Percentiles rank a stretch among this genome's conserved stretches.
phyloP scores from a whole-genome alignment of 2,797 vertebrate genomes.

The Sebastes cheni region DNA sequence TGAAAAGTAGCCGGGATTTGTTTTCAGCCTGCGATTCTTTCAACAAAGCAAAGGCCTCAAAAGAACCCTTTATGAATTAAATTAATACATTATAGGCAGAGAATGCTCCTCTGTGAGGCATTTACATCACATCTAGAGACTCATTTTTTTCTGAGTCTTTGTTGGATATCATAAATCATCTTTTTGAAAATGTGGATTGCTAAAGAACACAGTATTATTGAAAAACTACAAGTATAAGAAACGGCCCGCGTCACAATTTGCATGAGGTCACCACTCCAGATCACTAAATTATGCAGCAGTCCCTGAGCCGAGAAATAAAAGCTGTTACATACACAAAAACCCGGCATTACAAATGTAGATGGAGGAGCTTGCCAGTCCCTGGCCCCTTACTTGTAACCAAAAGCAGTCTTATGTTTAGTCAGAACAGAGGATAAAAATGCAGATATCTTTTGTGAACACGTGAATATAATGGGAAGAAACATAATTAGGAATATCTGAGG shows the following conservation, averaged over 20 bases:
- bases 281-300: slow-evolving; percentile 68
- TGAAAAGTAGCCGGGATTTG: background rate
- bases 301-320: slow-evolving; percentile 48
- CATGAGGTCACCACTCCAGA: slow-evolving; percentile 60
- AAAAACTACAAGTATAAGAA: slow-evolving; percentile 34
- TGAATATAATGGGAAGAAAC: background rate
- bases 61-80: background rate
- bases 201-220: slow-evolving; percentile 20
- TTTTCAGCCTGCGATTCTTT: background rate
- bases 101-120: slow-evolving; percentile 15
- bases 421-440: background rate
- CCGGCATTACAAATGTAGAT: slow-evolving; percentile 38
- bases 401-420: background rate
- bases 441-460: background rate
- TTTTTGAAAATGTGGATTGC: slow-evolving; percentile 29
- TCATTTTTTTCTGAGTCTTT: slow-evolving; percentile 4
- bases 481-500: background rate
- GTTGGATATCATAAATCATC: slow-evolving; percentile 23
- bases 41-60: background rate
- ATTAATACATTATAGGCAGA: slow-evolving; percentile 4
- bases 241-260: slow-evolving; percentile 52
- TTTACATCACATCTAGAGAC: slow-evolving; percentile 9
- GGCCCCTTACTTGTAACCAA: background rate
- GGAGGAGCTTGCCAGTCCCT: background rate
- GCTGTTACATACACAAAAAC: slow-evolving; percentile 39